Percentiles rank a stretch among this genome's conserved stretches.
phyloP scores from a whole-genome alignment of 2,888 invertebrate genomes.

The Allophyes oxyacanthae region DNA sequence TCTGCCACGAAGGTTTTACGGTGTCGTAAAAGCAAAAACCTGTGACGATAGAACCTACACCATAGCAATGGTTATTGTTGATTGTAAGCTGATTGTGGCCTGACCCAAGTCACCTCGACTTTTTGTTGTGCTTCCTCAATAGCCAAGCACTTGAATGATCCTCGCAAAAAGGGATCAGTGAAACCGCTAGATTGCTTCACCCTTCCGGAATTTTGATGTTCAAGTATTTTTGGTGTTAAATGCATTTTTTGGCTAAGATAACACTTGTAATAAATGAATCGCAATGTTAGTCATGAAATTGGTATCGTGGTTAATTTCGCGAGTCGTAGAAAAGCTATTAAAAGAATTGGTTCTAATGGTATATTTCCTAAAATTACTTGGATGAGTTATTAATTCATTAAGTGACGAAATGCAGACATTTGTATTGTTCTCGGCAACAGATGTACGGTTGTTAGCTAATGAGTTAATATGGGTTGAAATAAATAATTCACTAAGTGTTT shows the following conservation, averaged over 20 bases:
- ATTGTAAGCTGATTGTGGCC: slow-evolving; percentile 48
- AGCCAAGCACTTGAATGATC: slow-evolving; percentile 25
- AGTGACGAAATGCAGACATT: too few relatives aligned
- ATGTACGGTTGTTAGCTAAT: too few relatives aligned
- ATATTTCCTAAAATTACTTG: too few relatives aligned
- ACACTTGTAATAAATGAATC: too few relatives aligned
- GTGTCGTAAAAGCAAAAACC: slow-evolving; percentile 40
- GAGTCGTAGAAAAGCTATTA: too few relatives aligned
- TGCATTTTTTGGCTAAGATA: not conserved
- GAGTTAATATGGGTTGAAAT: too few relatives aligned
- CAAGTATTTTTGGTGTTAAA: not conserved
- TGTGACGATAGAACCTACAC: slow-evolving; percentile 30
- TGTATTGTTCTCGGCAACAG: too few relatives aligned
- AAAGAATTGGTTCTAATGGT: too few relatives aligned
- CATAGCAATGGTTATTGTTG: slow-evolving; percentile 51
- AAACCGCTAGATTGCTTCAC: slow-evolving; percentile 13
- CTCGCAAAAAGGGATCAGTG: slow-evolving; percentile 24
- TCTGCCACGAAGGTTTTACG: slow-evolving; percentile 43
- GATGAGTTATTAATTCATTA: too few relatives aligned
- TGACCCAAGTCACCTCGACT: slow-evolving; percentile 32
- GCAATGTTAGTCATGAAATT: too few relatives aligned
- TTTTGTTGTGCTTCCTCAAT: slow-evolving; percentile 44
- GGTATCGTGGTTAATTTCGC: too few relatives aligned
- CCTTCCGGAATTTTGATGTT: slow-evolving; percentile 13
- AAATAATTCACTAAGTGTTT: too few relatives aligned